A percentile compares a stretch with the other conserved stretches of the same genome.
Evolutionary conservation across 1,140 invertebrate genomes (phyloP).

Genomic region (Sminthurinus signatus): DNA sequence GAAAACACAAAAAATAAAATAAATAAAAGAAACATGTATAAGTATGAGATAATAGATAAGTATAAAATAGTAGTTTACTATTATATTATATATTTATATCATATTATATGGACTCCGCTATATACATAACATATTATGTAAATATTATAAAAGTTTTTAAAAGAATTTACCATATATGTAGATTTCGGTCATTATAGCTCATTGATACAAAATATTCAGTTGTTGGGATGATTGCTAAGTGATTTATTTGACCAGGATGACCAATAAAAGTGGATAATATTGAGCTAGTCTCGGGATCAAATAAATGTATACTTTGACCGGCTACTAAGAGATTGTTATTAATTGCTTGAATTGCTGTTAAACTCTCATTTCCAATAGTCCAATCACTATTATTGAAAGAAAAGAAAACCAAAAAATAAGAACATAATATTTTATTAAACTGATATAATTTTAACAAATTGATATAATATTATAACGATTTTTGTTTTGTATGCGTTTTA

Average conservation of each 20-base stretch:
- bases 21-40: too few relatives aligned
- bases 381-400: conserved; percentile 31
- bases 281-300: conserved; percentile 33
- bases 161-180: conserved; percentile 36
- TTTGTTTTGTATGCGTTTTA: too few relatives aligned
- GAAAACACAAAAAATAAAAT: too few relatives aligned
- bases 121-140: too few relatives aligned
- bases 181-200: conserved; percentile 25
- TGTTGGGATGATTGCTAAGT: conserved; percentile 26
- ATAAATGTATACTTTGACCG: conserved; percentile 31
- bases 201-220: conserved; percentile 37
- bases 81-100: too few relatives aligned
- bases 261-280: conserved; percentile 25
- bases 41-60: neutral
- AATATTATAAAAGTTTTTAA: too few relatives aligned
- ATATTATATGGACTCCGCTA: too few relatives aligned
- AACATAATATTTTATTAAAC: neutral
- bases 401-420: neutral
- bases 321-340: conserved; percentile 17
- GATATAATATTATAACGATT: neutral
- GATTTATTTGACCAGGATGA: conserved; percentile 28
- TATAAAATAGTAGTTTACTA: neutral
- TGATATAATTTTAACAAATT: neutral
- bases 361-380: conserved; percentile 26
- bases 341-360: conserved; percentile 21